These are phyloP conservation scores for Garrulus glandarius DNA, from an alignment of 2,797 vertebrate species.

Conservation along the genomic window DNA sequence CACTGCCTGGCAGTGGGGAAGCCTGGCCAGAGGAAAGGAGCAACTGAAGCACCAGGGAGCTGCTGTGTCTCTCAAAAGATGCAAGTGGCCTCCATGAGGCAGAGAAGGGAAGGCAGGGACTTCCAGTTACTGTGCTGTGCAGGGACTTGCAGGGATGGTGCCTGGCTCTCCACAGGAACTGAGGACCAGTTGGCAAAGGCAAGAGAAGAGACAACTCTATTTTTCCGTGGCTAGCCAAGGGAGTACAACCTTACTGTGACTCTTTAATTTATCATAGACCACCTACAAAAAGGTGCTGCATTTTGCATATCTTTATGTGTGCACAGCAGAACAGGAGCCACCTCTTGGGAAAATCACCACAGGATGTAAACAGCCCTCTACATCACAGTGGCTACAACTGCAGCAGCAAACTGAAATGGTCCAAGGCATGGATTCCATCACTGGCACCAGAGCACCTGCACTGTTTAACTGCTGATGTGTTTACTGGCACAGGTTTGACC, in stretches of 20 bases:
- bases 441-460: background rate
- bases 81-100: background rate
- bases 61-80: background rate
- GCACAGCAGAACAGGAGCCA: background rate
- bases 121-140: background rate
- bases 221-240: background rate
- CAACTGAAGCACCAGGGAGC: background rate
- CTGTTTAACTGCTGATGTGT: background rate
- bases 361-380: background rate
- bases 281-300: background rate
- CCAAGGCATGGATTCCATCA: background rate
- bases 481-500: background rate
- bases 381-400: fast-evolving
- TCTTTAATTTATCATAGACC: background rate
- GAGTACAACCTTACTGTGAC: background rate
- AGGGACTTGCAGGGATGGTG: background rate
- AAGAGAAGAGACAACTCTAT: background rate
- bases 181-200: background rate
- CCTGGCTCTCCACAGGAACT: background rate
- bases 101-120: background rate
- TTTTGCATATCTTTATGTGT: background rate
- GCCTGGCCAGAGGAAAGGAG: background rate
- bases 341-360: background rate
- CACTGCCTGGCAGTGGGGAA: background rate
- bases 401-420: background rate